These are phyloP conservation scores for Caenorhabditis japonica DNA, from an alignment of 2,888 invertebrate genomes.

Conservation along the genomic window DNA sequence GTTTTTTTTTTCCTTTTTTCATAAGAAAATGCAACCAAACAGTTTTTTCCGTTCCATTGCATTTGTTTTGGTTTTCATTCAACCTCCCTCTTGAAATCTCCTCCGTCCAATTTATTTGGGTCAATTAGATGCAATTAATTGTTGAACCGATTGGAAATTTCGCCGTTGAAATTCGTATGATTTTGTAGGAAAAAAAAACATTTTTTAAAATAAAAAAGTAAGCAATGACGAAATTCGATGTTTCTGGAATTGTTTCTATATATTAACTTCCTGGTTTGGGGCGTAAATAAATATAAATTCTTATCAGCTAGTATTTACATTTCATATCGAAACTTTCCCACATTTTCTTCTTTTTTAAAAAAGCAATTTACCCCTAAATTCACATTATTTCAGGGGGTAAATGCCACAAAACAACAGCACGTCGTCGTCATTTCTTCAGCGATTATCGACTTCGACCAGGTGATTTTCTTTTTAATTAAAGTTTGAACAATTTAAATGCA, in stretches of 20 bases:
- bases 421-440: slow-evolving; percentile 60
- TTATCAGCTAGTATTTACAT: slow-evolving; percentile 17
- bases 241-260: no score
- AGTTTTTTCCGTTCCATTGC: no score
- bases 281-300: no score
- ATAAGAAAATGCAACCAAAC: no score
- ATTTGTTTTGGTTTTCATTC: no score
- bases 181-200: neutral
- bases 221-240: no score
- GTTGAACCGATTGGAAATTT: slow-evolving; percentile 1
- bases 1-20: no score
- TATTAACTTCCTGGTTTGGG: no score
- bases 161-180: neutral
- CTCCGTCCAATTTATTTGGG: slow-evolving; percentile 28
- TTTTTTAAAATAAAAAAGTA: no score
- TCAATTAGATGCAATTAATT: slow-evolving; percentile 52
- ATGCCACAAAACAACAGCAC: slow-evolving; percentile 61
- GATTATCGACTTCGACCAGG: slow-evolving; percentile 58
- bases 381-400: slow-evolving; percentile 46
- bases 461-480: neutral
- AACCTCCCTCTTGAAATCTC: no score
- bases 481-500: slow-evolving; percentile 2
- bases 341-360: slow-evolving; percentile 3
- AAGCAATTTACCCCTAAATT: neutral
- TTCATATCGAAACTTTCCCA: slow-evolving; percentile 3